Evolutionary conservation across 2,888 invertebrate genomes (phyloP).

Genomic region (Ariolimax columbianus): DNA sequence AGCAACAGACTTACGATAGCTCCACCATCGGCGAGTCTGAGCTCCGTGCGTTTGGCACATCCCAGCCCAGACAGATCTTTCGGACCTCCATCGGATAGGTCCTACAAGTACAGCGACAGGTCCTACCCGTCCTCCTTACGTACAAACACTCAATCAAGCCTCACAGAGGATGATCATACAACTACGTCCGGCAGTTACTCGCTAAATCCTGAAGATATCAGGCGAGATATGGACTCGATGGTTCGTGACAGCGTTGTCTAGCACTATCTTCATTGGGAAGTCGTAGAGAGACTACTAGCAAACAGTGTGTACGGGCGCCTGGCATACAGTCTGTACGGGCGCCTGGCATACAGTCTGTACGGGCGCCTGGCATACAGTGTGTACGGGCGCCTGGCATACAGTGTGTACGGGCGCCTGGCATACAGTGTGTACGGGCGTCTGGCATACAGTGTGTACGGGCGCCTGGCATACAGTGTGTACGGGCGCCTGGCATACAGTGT

Average conservation of each 20-base stretch:
- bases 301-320: too few relatives aligned
- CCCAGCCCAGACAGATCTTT: not conserved
- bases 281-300: not conserved
- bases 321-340: too few relatives aligned
- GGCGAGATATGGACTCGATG: conserved; percentile 54
- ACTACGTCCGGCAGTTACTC: conserved; percentile 58
- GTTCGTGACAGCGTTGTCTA: conserved; percentile 45
- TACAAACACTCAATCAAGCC: conserved; percentile 24
- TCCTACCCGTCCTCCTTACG: conserved; percentile 9
- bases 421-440: too few relatives aligned
- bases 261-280: not conserved
- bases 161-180: conserved; percentile 52
- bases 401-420: too few relatives aligned
- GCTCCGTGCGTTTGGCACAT: conserved; percentile 34
- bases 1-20: not conserved
- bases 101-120: not conserved
- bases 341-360: too few relatives aligned
- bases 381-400: too few relatives aligned
- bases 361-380: too few relatives aligned
- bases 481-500: too few relatives aligned
- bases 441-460: too few relatives aligned
- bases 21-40: conserved; percentile 11
- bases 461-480: too few relatives aligned
- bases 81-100: conserved; percentile 5
- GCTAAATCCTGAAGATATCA: conserved; percentile 56